Percentiles rank a stretch among this genome's conserved stretches.
phyloP scores from a whole-genome alignment of 2,888 invertebrate species.

The Monochamus alternatus region DNA sequence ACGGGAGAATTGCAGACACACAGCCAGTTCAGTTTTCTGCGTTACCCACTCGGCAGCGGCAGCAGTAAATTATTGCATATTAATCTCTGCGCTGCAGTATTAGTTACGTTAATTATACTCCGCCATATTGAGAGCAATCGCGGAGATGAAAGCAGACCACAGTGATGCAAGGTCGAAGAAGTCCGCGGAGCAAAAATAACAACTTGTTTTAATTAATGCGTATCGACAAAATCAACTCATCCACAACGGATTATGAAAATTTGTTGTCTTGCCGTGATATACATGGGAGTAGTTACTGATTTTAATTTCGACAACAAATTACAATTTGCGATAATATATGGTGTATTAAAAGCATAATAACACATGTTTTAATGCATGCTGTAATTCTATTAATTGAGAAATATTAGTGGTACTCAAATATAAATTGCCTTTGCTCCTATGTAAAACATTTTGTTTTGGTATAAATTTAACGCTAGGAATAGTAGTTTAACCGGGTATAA shows the following conservation, averaged over 20 bases:
- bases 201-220: constrained; percentile 54
- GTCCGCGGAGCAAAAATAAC: constrained; percentile 22
- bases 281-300: constrained; percentile 55
- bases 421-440: constrained; percentile 60
- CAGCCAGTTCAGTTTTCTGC: constrained; percentile 69
- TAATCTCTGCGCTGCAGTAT: constrained; percentile 72
- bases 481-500: background rate
- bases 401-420: constrained; percentile 62
- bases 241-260: constrained; percentile 52
- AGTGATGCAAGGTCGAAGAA: constrained; percentile 58
- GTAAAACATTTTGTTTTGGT: constrained; percentile 37
- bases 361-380: constrained; percentile 64
- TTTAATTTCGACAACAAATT: constrained; percentile 66
- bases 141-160: constrained; percentile 64
- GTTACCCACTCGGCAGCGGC: constrained; percentile 67
- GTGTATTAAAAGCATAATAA: constrained; percentile 65
- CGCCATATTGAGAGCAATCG: constrained; percentile 68
- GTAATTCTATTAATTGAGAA: constrained; percentile 67
- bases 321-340: constrained; percentile 61
- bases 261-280: constrained; percentile 52
- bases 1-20: constrained; percentile 66
- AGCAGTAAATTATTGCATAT: constrained; percentile 72
- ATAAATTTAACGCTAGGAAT: background rate
- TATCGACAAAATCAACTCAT: constrained; percentile 50
- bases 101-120: constrained; percentile 71